Evolutionary conservation across 1,140 invertebrate genomes (phyloP), one percentile per base, ranked within the genome.

Genomic region (Tetranychus cinnabarinus): DNA sequence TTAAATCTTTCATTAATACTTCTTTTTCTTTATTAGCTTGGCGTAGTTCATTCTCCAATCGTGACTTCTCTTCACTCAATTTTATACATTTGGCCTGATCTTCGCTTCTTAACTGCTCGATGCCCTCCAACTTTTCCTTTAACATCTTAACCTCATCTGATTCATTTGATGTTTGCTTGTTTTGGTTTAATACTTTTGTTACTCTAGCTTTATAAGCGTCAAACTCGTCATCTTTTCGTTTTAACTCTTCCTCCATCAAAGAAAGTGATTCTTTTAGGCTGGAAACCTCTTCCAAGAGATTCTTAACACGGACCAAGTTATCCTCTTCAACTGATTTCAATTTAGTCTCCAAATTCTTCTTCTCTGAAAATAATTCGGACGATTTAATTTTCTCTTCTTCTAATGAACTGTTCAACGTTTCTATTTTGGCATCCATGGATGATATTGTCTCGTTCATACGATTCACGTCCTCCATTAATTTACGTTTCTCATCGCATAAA

Each of bases 181-280:
- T 57, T n/a, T 57, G 13, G 13, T 13, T 57, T 34, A 57, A 31
- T 3, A 57, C 33, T 57, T 57, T 57, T 13, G 8, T 39, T 3
- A 57, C 56, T 15, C 36, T 10, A 57, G 13, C 12, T 39, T 57
- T 57, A 42, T 57, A 57, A 15, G 33, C 12, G 13, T 59, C 34
- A 33, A 59, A 59, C 33, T 59, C 58, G 23, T 48, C 34, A 33
- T 59, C 42, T 50, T 59, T 59, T 23, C n/a, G 10, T n/a, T 59
- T n/a, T 7, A 59, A 59, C 10, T 59, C 31, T 36, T 59, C 12
- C n/a, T 59, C 45, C 10, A 15, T 7, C 15, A 59, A 47, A 12
- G 6, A 3, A 47, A 59, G 7, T 35, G 12, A 35, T 10, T 31
- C 35, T 59, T 59, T 35, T 46, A 59, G 45, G 2, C 34, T n/a